Conservation (phyloP, 2,888 invertebrate species). For the Lithophane semibrunnea region DNA sequence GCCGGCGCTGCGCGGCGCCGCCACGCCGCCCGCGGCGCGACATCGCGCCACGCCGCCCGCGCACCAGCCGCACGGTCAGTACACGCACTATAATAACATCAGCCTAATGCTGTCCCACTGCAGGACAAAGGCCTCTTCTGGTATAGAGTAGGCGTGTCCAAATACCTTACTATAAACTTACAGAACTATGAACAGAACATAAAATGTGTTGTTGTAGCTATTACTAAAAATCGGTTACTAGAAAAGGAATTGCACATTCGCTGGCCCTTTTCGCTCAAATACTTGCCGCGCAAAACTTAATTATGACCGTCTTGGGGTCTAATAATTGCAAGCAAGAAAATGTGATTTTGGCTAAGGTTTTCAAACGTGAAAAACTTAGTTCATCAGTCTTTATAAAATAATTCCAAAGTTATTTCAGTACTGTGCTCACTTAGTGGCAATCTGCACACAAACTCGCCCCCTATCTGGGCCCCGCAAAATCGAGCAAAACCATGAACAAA, state of each 20-base stretch:
- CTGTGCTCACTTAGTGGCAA: background rate
- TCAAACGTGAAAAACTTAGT: background rate
- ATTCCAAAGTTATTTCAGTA: background rate
- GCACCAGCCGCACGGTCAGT: conserved; percentile 80
- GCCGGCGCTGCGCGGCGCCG: conserved; percentile 66
- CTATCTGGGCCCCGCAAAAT: too few species aligned
- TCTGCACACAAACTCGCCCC: background rate
- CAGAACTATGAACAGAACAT: background rate
- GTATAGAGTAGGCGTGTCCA: too few species aligned
- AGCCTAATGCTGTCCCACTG: too few species aligned
- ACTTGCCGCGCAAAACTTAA: background rate
- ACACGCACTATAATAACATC: background rate
- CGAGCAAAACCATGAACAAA: too few species aligned
- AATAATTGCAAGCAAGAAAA: background rate
- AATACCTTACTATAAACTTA: background rate
- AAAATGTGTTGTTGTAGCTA: background rate
- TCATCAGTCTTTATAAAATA: background rate
- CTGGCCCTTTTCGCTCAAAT: too few species aligned
- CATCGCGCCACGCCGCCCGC: conserved; percentile 86
- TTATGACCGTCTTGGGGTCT: background rate
- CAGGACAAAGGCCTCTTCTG: too few species aligned
- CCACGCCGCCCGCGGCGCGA: conserved; percentile 77
- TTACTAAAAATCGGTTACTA: background rate
- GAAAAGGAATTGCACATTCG: background rate
- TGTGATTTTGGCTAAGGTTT: background rate